Percentiles rank a stretch among this genome's conserved stretches.
Evolutionary conservation across 2,797 vertebrate genomes (phyloP).

Genomic region (Lerista edwardsae): DNA sequence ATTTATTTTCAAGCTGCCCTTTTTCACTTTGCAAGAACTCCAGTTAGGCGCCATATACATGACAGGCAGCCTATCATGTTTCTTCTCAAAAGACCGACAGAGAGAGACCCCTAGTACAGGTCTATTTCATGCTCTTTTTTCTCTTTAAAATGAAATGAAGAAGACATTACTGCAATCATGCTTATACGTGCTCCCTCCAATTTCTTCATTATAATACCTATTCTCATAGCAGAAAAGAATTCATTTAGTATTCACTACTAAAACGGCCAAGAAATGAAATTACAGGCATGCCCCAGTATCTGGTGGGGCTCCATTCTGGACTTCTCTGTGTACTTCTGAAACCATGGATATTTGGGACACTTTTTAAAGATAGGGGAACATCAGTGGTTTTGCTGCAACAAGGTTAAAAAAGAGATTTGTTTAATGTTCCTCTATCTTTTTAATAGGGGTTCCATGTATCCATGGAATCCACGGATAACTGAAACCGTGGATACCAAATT

Average conservation of each 20-base stretch:
- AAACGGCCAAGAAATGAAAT: background rate
- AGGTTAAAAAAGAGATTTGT: too few relatives aligned
- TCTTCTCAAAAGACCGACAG: background rate
- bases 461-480: too few relatives aligned
- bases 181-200: background rate
- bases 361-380: too few relatives aligned
- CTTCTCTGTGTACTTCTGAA: too few relatives aligned
- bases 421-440: too few relatives aligned
- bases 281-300: too few relatives aligned
- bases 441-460: too few relatives aligned
- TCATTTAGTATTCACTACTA: background rate
- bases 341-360: too few relatives aligned
- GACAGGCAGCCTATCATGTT: background rate
- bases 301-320: too few relatives aligned
- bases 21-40: slow-evolving; percentile 10
- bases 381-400: too few relatives aligned
- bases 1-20: background rate
- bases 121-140: slow-evolving; percentile 1
- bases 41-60: background rate
- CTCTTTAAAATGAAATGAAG: background rate
- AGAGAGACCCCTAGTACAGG: background rate
- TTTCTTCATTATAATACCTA: background rate
- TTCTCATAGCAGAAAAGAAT: background rate
- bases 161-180: background rate
- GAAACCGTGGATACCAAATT: too few relatives aligned